Evolutionary conservation across 2,888 invertebrate species (phyloP).

Genomic region (Parapristionchus giblindavisi): DNA sequence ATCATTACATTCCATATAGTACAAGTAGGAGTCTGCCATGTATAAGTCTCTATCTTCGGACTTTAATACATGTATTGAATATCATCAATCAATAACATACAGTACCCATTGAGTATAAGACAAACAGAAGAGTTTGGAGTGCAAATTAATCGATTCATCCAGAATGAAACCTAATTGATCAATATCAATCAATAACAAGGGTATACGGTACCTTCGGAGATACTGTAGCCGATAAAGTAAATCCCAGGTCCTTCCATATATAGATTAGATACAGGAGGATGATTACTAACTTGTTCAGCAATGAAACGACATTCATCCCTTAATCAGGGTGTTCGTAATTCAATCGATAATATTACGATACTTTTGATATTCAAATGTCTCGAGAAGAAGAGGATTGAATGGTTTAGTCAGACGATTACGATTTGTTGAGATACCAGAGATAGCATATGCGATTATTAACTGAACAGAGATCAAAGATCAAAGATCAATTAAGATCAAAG

Average conservation of each 20-base stretch:
- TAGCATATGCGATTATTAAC: constrained; percentile 86
- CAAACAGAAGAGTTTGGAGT: constrained; percentile 83
- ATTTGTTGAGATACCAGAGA: constrained; percentile 90
- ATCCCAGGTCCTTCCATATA: constrained; percentile 81
- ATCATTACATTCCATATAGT: constrained; percentile 95
- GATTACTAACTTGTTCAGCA: constrained; percentile 79
- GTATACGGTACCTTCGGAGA: constrained; percentile 25
- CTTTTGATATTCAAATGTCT: constrained; percentile 84
- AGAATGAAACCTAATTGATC: constrained; percentile 88
- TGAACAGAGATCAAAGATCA: constrained; percentile 56
- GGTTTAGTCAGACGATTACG: constrained; percentile 95
- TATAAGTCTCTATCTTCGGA: constrained; percentile 83
- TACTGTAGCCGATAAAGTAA: constrained; percentile 18
- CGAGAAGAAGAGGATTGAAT: constrained; percentile 92
- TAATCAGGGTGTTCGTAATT: constrained; percentile 14
- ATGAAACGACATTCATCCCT: constrained; percentile 67
- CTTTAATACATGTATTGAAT: constrained; percentile 75
- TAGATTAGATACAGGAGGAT: constrained; percentile 94
- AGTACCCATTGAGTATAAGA: constrained; percentile 62
- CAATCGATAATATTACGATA: constrained; percentile 71
- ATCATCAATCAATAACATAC: no score
- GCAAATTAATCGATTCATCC: constrained; percentile 93
- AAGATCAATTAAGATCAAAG: not conserved
- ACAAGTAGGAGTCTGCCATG: constrained; percentile 93
- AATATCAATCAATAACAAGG: constrained; percentile 84